A percentile compares a stretch with the other conserved stretches of the same genome.
Conservation (phyloP, 37 sponge, comb jelly and placozoan species). For the Theonella swinhoei region DNA sequence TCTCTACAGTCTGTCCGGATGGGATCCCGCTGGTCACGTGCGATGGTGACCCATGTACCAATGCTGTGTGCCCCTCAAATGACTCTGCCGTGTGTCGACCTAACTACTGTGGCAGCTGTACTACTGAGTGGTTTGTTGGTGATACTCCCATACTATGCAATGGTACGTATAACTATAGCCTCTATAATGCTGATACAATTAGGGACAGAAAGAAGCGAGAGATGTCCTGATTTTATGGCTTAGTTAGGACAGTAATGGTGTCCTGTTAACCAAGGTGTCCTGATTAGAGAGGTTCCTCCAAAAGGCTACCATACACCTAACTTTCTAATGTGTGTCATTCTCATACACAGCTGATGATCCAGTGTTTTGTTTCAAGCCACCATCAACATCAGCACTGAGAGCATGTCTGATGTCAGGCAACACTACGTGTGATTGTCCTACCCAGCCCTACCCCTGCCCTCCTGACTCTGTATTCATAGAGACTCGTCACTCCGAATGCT, state of each 20-base stretch:
- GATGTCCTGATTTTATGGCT: neutral
- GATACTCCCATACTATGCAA: constrained; percentile 36
- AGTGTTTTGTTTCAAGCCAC: constrained; percentile 32
- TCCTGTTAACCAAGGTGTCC: too few species aligned
- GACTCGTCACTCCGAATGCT: constrained; percentile 54
- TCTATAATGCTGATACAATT: neutral
- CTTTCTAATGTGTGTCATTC: neutral
- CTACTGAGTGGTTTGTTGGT: constrained; percentile 69
- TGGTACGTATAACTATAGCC: constrained; percentile 29
- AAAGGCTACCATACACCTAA: too few species aligned
- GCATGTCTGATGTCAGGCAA: constrained; percentile 1
- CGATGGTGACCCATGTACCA: constrained; percentile 75
- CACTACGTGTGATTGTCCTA: constrained; percentile 57
- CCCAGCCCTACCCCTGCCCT: constrained; percentile 66
- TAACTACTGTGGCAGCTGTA: constrained; percentile 81
- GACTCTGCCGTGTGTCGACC: constrained; percentile 61
- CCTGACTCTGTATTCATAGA: constrained; percentile 66
- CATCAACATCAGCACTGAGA: neutral
- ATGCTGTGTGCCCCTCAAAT: constrained; percentile 80
- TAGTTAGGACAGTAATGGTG: too few species aligned
- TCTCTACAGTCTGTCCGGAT: constrained; percentile 75
- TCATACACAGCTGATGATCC: constrained; percentile 16
- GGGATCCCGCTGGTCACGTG: constrained; percentile 74
- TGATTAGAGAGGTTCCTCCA: too few species aligned
- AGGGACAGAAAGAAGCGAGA: too few species aligned